phyloP scores from a whole-genome alignment of 1,140 invertebrate species.

The Drosophila equinoxialis region DNA sequence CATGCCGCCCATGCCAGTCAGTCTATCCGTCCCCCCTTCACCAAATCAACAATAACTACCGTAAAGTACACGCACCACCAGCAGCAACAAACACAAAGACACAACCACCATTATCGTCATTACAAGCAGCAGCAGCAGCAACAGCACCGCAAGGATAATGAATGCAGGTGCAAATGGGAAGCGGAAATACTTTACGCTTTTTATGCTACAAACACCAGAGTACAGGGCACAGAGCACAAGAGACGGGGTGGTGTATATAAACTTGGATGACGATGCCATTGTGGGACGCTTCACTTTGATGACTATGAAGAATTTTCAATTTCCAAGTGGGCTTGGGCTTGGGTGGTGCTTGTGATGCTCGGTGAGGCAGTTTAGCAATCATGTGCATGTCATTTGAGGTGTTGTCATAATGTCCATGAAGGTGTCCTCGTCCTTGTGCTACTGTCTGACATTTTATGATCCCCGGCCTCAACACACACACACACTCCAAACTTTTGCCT shows the following conservation, averaged over 20 bases:
- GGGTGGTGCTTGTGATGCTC: slow-evolving; percentile 38
- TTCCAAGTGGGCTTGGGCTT: slow-evolving; percentile 38
- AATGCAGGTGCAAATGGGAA: slow-evolving; percentile 78
- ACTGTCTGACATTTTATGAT: slow-evolving; percentile 60
- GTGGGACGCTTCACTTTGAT: slow-evolving; percentile 50
- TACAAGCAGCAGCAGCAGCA: background rate
- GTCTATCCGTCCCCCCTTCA: no score
- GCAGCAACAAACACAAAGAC: background rate
- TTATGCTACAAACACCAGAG: slow-evolving; percentile 32
- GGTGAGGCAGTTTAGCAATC: slow-evolving; percentile 67
- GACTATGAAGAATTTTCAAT: slow-evolving; percentile 78
- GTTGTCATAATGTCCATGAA: slow-evolving; percentile 68
- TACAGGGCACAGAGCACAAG: background rate
- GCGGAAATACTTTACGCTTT: slow-evolving; percentile 77
- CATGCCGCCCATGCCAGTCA: slow-evolving; percentile 28
- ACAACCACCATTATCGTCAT: slow-evolving; percentile 1
- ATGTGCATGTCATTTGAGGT: slow-evolving; percentile 69
- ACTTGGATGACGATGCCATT: slow-evolving; percentile 47
- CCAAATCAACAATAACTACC: no score
- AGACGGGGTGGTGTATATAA: slow-evolving; percentile 34
- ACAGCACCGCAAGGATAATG: slow-evolving; percentile 65
- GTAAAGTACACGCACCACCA: background rate
- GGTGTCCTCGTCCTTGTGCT: slow-evolving; percentile 23
- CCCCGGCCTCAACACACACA: slow-evolving; percentile 4
- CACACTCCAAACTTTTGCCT: background rate